A percentile compares a stretch with the other conserved stretches of the same genome.
Conservation (phyloP, 2,888 invertebrate species). For the Stratiomys singularior region DNA sequence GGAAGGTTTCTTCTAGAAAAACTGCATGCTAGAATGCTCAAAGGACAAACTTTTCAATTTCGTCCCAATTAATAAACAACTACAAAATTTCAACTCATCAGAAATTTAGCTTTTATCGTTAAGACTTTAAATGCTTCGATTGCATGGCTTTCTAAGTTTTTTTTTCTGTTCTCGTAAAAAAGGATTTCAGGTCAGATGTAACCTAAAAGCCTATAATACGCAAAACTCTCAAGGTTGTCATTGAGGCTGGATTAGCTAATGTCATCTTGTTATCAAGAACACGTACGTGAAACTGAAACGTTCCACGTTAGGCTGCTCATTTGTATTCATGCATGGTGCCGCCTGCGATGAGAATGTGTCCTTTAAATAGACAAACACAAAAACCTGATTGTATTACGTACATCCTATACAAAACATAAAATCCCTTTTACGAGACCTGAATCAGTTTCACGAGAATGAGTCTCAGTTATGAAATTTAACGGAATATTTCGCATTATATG, state of each 20-base stretch:
- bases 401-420: not conserved
- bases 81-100: no score
- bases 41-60: no score
- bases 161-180: no score
- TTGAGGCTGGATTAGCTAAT: not conserved
- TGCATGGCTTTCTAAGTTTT: no score
- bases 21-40: no score
- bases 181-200: no score
- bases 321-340: not conserved
- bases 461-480: not conserved
- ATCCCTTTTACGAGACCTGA: conserved; percentile 2
- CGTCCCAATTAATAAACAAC: no score
- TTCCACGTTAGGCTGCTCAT: not conserved
- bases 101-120: no score
- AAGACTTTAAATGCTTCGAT: no score
- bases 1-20: no score
- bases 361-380: not conserved
- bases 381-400: not conserved
- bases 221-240: no score
- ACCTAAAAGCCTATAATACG: no score
- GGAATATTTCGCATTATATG: not conserved
- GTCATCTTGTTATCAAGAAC: not conserved
- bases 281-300: not conserved
- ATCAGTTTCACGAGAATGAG: not conserved
- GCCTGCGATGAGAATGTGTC: not conserved